phyloP scores from a whole-genome alignment of 2,113 vertebrate species.

The zebrafish (Danio rerio) region GRCz12tu NC_133188.1:38486501-38487000 shows the following conservation, averaged over 20 bases:
- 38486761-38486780: neutral
- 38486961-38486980: constrained; percentile 9
- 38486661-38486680: constrained; percentile 1
- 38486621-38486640: neutral
- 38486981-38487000: neutral
- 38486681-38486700: neutral
- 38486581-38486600: neutral
- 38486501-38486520: constrained; percentile 40
- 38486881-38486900: constrained; percentile 6
- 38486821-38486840: constrained; percentile 9
- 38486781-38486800: constrained; percentile 1
- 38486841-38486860: neutral
- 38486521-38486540: constrained; percentile 34
- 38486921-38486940: neutral
- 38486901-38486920: neutral
- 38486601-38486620: neutral
- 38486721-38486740: neutral
- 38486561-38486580: constrained; percentile 21
- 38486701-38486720: neutral
- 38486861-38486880: neutral
- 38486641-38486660: constrained; percentile 22
- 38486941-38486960: neutral
- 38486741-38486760: neutral
- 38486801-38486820: constrained; percentile 8
- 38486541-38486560: constrained; percentile 9